These are phyloP conservation scores for Papilio dardanus DNA, from an alignment of 1,140 invertebrate genomes.

Conservation along the genomic window DNA sequence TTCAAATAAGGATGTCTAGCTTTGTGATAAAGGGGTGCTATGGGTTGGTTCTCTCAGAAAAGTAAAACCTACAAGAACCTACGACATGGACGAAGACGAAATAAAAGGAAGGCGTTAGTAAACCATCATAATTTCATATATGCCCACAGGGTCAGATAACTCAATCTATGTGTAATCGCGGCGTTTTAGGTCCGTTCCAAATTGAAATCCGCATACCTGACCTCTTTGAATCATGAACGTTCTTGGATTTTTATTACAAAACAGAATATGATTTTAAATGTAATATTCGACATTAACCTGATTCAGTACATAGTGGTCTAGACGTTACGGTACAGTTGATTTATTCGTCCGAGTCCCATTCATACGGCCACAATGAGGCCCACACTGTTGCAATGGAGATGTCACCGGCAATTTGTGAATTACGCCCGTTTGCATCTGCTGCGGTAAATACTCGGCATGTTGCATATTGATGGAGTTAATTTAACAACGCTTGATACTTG, in stretches of 20 bases:
- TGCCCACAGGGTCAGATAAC: too few species aligned
- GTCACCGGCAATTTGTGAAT: not conserved
- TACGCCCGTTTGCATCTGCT: not conserved
- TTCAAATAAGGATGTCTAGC: too few species aligned
- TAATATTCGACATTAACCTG: slow-evolving; percentile 11
- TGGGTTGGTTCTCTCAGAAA: too few species aligned
- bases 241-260: not conserved
- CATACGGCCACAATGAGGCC: slow-evolving; percentile 32
- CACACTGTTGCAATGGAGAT: slow-evolving; percentile 16
- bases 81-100: too few species aligned
- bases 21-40: too few species aligned
- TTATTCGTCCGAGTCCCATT: slow-evolving; percentile 36
- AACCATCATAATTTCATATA: too few species aligned
- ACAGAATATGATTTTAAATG: not conserved
- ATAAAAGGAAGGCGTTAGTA: too few species aligned
- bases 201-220: not conserved
- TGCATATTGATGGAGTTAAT: not conserved
- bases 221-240: not conserved
- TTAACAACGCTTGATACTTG: not conserved
- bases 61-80: too few species aligned
- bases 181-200: not conserved
- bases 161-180: not conserved
- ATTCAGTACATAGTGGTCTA: not conserved
- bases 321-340: slow-evolving; percentile 16
- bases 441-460: not conserved